phyloP scores from a whole-genome alignment of 2,797 vertebrate genomes.

The Dryobates pubescens region DNA sequence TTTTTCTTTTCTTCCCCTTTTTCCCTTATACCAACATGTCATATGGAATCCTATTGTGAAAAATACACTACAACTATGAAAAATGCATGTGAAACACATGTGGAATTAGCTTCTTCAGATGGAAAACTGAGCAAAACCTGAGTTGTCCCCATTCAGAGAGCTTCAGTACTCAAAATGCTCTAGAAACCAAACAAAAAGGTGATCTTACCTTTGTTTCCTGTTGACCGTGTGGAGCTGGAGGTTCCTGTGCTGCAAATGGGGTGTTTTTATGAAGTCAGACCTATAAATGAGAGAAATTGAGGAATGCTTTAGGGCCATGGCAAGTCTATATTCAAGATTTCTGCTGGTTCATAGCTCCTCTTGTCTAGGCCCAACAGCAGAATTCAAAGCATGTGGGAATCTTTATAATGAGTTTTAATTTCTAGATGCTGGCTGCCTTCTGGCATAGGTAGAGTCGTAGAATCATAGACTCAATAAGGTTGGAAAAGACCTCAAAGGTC shows the following conservation, averaged over 20 bases:
- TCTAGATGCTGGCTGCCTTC: not conserved
- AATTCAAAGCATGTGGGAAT: not conserved
- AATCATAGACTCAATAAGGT: too few relatives aligned
- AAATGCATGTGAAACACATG: not conserved
- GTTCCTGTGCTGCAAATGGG: not conserved
- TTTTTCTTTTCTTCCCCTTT: not conserved
- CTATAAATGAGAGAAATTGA: not conserved
- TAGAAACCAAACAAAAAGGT: not conserved
- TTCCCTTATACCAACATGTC: fast-evolving
- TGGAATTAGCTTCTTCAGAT: not conserved
- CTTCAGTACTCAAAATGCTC: not conserved
- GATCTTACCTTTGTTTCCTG: not conserved
- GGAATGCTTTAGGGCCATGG: not conserved
- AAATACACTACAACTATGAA: not conserved
- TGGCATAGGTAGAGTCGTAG: not conserved
- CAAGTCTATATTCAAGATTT: not conserved
- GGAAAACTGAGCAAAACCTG: not conserved
- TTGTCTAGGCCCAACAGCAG: not conserved
- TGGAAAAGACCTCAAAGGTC: too few relatives aligned
- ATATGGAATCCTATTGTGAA: not conserved
- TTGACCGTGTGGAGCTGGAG: not conserved
- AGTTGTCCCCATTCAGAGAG: not conserved
- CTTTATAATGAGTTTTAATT: not conserved
- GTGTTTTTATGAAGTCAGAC: not conserved
- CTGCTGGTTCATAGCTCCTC: not conserved